A percentile compares a stretch with the other conserved stretches of the same genome.
These are phyloP conservation scores for Hypselothyrea guttata DNA, from an alignment of 2,888 invertebrate species.

Conservation along the genomic window DNA sequence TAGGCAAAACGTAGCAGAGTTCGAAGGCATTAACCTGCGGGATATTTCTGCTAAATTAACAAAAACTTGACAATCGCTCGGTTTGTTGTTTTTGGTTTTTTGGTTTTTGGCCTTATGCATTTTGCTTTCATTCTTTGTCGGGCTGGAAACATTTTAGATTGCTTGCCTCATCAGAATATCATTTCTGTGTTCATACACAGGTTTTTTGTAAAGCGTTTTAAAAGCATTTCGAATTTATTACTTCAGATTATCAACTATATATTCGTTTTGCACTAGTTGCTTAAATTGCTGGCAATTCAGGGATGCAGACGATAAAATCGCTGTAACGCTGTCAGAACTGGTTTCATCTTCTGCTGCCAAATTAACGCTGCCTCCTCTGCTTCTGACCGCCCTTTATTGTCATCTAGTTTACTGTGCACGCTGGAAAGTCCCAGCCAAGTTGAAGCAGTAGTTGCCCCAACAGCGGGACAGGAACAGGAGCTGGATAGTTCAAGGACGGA, in stretches of 20 bases:
- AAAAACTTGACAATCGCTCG: constrained; percentile 7
- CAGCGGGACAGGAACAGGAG: constrained; percentile 6
- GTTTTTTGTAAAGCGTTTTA: constrained; percentile 21
- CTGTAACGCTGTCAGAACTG: constrained; percentile 26
- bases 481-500: constrained; percentile 58
- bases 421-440: constrained; percentile 29
- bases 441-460: no score
- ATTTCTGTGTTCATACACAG: constrained; percentile 13
- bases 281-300: constrained; percentile 25
- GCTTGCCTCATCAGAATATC: constrained; percentile 32
- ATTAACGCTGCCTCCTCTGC: not conserved
- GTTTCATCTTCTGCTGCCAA: constrained; percentile 29
- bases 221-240: constrained; percentile 14
- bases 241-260: not conserved
- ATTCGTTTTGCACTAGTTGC: constrained; percentile 7
- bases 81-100: not conserved
- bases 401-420: constrained; percentile 45
- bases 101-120: no score
- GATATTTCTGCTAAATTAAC: constrained; percentile 36
- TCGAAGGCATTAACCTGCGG: constrained; percentile 54
- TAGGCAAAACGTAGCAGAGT: constrained; percentile 26
- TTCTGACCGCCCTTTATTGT: constrained; percentile 32
- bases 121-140: constrained; percentile 3
- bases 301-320: constrained; percentile 16
- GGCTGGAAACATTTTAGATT: constrained; percentile 1